Percentiles rank a stretch among this genome's conserved stretches.
These are phyloP conservation scores for Psittacara wagleri DNA, from an alignment of 2,113 vertebrate genomes.

Conservation along the genomic window DNA sequence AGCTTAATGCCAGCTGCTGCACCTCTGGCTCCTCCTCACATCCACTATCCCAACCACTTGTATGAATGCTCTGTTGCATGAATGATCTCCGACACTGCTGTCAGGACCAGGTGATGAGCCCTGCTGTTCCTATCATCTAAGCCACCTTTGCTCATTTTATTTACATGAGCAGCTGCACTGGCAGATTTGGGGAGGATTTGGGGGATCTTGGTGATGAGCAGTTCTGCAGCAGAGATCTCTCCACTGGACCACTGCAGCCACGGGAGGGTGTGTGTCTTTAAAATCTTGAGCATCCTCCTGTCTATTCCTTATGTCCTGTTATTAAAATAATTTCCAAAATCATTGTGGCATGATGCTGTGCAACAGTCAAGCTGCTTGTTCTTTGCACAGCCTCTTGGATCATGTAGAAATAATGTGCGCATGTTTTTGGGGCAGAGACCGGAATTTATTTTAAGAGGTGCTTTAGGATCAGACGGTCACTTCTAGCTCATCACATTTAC, in stretches of 20 bases:
- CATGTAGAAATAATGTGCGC: background rate
- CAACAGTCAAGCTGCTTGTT: background rate
- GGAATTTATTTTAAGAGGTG: constrained; percentile 10
- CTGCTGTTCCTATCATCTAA: background rate
- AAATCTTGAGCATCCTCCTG: background rate
- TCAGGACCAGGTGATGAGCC: background rate
- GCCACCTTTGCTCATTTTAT: background rate
- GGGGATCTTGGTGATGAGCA: background rate
- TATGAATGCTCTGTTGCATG: background rate
- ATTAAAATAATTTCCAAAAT: background rate
- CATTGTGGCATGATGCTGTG: background rate
- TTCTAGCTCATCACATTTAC: constrained; percentile 9
- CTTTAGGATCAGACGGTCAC: constrained; percentile 44
- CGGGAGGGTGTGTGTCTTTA: background rate
- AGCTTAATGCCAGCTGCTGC: background rate
- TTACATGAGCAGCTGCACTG: background rate
- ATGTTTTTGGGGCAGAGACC: constrained; percentile 7
- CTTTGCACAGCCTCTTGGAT: background rate
- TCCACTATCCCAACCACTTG: background rate
- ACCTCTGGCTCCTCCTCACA: background rate
- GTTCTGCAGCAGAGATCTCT: background rate
- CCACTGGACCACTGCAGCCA: background rate
- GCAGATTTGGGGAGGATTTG: background rate
- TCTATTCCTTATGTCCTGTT: background rate
- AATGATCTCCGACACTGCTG: background rate